Evolutionary conservation across 1,140 invertebrate species (phyloP).

Genomic region (Pseudomyrmex flavicornis): DNA sequence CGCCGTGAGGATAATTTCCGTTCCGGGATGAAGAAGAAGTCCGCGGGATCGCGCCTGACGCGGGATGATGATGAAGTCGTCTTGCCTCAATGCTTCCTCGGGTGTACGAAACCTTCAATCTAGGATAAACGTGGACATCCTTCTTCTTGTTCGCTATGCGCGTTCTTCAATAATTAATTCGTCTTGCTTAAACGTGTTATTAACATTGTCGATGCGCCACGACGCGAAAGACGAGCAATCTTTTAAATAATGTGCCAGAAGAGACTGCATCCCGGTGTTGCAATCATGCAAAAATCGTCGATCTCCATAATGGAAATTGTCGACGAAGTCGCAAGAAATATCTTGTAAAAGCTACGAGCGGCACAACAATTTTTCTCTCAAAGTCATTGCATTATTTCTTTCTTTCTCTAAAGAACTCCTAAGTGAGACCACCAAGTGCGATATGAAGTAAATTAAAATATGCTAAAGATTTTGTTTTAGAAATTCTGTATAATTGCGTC

Average conservation of each 20-base stretch:
- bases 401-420: not conserved
- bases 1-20: not conserved
- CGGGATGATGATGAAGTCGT: slow-evolving; percentile 34
- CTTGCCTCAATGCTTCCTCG: not conserved
- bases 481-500: not conserved
- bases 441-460: not conserved
- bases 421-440: not conserved
- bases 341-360: slow-evolving; percentile 30
- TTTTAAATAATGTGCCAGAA: slow-evolving; percentile 30
- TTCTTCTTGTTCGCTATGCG: not conserved
- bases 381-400: slow-evolving; percentile 2
- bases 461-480: not conserved
- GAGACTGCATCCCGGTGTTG: slow-evolving; percentile 28
- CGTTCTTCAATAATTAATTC: slow-evolving; percentile 20
- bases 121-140: slow-evolving; percentile 33
- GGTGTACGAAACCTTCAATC: slow-evolving; percentile 4
- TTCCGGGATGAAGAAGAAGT: slow-evolving; percentile 10
- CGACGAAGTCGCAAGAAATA: slow-evolving; percentile 17
- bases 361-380: not conserved
- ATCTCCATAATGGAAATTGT: slow-evolving; percentile 17
- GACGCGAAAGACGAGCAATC: slow-evolving; percentile 7
- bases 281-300: too few species aligned
- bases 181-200: slow-evolving; percentile 3
- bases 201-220: slow-evolving; percentile 1
- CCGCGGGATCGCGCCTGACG: not conserved